A percentile compares a stretch with the other conserved stretches of the same genome.
These are phyloP conservation scores for Formica exsecta DNA, from an alignment of 1,140 invertebrate species.

Conservation along the genomic window DNA sequence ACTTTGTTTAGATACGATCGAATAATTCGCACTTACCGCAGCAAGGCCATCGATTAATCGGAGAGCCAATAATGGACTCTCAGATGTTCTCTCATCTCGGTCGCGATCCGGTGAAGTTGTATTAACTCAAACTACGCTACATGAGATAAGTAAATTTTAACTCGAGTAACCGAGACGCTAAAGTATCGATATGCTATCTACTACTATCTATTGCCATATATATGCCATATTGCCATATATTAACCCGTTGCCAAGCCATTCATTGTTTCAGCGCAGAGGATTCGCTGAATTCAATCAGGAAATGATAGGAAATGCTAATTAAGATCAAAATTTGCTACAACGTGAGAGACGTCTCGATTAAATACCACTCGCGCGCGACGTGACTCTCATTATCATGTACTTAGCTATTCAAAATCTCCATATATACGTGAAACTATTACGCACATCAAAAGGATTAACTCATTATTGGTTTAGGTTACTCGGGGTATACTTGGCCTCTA, in stretches of 20 bases:
- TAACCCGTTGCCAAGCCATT: constrained; percentile 19
- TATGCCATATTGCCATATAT: background rate
- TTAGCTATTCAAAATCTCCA: constrained; percentile 17
- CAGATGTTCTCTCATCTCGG: background rate
- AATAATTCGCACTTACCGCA: constrained; percentile 61
- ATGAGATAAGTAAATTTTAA: constrained; percentile 49
- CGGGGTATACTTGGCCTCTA: constrained; percentile 11
- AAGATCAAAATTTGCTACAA: constrained; percentile 9
- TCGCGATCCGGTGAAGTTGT: constrained; percentile 21
- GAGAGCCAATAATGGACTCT: constrained; percentile 1
- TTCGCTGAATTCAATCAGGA: background rate
- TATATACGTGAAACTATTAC: constrained; percentile 39
- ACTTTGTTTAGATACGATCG: background rate
- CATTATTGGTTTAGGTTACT: constrained; percentile 51
- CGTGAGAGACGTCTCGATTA: constrained; percentile 24
- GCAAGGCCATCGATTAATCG: constrained; percentile 32
- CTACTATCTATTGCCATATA: background rate
- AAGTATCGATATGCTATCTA: background rate
- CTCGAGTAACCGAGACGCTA: constrained; percentile 27
- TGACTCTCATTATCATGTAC: constrained; percentile 35
- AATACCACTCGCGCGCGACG: background rate
- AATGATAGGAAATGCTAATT: constrained; percentile 28
- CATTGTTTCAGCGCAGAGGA: constrained; percentile 21
- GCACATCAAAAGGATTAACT: constrained; percentile 45
- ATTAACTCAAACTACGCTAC: constrained; percentile 34